phyloP scores from a whole-genome alignment of 2,113 vertebrate species.

The Rhea americana region DNA sequence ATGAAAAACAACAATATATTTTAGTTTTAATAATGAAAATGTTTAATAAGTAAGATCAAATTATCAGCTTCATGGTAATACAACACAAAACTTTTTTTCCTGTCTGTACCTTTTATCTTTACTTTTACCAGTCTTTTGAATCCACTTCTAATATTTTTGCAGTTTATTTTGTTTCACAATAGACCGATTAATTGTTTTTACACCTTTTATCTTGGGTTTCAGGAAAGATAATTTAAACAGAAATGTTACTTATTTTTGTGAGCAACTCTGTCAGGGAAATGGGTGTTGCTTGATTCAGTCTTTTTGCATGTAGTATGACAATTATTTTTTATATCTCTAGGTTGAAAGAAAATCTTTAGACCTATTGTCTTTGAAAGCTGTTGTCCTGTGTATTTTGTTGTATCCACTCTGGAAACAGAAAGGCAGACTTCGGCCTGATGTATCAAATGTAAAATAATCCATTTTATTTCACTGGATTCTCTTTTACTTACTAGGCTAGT shows the following conservation, averaged over 20 bases:
- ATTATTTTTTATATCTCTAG: background rate
- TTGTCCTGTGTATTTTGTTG: background rate
- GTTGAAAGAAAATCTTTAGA: background rate
- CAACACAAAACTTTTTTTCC: slow-evolving; percentile 58
- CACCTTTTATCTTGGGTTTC: background rate
- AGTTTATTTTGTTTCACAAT: background rate
- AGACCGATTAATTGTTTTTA: background rate
- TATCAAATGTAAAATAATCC: background rate
- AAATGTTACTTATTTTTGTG: background rate
- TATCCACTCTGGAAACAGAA: background rate
- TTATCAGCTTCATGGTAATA: slow-evolving; percentile 63
- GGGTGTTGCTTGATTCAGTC: background rate
- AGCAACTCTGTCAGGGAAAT: background rate
- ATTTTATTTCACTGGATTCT: background rate
- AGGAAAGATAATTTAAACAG: background rate
- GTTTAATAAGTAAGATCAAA: slow-evolving; percentile 73
- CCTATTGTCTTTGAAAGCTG: background rate
- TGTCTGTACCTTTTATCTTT: slow-evolving; percentile 40
- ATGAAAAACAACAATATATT: slow-evolving; percentile 77
- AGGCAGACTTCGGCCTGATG: background rate
- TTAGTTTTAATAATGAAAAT: slow-evolving; percentile 77
- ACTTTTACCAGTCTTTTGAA: slow-evolving; percentile 26
- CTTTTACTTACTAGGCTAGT: background rate
- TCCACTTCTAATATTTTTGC: slow-evolving; percentile 34
- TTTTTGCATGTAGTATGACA: background rate